Evolutionary conservation across 2,888 invertebrate species (phyloP).

Genomic region (Cybosia mesomella): DNA sequence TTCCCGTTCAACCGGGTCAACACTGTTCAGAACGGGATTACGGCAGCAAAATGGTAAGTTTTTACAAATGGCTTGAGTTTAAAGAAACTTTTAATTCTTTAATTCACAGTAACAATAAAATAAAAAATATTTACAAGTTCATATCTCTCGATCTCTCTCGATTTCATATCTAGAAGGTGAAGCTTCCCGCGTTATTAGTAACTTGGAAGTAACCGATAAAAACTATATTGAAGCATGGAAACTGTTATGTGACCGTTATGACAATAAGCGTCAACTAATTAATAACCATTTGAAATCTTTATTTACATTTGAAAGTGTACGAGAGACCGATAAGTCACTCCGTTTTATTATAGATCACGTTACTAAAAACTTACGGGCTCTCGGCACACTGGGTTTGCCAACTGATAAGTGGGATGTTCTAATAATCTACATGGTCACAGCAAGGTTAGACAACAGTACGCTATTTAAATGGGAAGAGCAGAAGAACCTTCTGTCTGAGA

Average conservation of each 20-base stretch:
- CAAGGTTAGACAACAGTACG: background rate
- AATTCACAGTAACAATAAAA: too few species aligned
- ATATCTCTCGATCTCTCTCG: too few species aligned
- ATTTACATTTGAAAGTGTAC: background rate
- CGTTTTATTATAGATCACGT: background rate
- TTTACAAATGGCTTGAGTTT: too few species aligned
- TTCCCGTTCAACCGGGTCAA: too few species aligned
- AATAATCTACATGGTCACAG: background rate
- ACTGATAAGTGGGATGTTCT: too few species aligned
- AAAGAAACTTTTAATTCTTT: too few species aligned
- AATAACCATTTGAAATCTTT: background rate
- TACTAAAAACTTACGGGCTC: too few species aligned
- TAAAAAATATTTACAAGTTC: too few species aligned
- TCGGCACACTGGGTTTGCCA: too few species aligned
- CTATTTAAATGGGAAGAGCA: background rate
- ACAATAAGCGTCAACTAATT: background rate
- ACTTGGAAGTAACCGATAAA: background rate
- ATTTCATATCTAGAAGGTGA: too few species aligned
- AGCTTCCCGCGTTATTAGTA: background rate
- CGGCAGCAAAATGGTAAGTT: too few species aligned
- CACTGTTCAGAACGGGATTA: too few species aligned
- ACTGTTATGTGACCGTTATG: background rate
- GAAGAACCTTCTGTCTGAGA: background rate
- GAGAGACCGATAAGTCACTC: background rate
- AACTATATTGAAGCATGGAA: background rate